Conservation (phyloP, 2,888 invertebrate species). For the Callyntrura guangdongensis region DNA sequence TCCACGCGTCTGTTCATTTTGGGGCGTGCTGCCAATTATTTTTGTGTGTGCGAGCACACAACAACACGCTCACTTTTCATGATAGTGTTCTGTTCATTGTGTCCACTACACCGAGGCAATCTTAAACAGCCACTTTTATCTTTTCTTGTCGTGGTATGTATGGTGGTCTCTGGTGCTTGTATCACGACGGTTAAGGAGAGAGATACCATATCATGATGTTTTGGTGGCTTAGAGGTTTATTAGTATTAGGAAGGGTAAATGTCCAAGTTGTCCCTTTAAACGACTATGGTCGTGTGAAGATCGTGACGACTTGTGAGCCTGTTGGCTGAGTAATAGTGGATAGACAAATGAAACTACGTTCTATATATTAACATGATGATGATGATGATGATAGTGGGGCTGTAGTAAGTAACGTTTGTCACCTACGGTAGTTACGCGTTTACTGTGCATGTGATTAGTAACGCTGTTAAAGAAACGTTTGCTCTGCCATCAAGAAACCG, state of each 20-base stretch:
- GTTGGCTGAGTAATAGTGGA: too few relatives aligned
- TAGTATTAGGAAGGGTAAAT: neutral
- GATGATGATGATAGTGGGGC: too few relatives aligned
- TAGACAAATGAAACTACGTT: too few relatives aligned
- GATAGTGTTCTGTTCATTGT: conserved; percentile 10
- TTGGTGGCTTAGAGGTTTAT: neutral
- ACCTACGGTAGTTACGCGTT: too few relatives aligned
- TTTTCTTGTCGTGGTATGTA: neutral
- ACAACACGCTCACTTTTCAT: neutral
- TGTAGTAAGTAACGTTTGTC: too few relatives aligned
- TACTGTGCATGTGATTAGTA: too few relatives aligned
- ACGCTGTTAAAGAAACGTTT: too few relatives aligned
- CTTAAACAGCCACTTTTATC: neutral
- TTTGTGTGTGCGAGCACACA: conserved; percentile 19
- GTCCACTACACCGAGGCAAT: neutral
- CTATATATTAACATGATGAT: too few relatives aligned
- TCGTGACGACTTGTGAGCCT: neutral
- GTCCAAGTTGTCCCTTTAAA: neutral
- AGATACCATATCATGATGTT: neutral
- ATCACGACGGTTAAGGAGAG: neutral
- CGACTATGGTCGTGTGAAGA: neutral
- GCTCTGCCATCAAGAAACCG: too few relatives aligned
- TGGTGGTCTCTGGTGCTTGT: neutral
- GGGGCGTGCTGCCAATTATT: conserved; percentile 47
- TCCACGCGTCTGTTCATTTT: conserved; percentile 23